These are phyloP conservation scores for Sitta europaea DNA, from an alignment of 2,113 vertebrate genomes.

Conservation along the genomic window DNA sequence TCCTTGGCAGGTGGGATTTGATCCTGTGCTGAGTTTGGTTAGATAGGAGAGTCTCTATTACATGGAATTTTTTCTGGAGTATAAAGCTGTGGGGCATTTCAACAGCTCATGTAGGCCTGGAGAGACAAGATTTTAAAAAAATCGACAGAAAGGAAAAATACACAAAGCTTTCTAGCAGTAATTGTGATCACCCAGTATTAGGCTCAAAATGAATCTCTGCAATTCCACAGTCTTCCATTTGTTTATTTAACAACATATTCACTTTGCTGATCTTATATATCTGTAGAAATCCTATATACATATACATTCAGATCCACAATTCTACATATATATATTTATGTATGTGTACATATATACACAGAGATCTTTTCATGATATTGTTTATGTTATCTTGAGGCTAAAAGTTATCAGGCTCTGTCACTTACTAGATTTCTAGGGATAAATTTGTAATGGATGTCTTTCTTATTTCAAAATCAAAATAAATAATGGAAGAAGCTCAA, in stretches of 20 bases:
- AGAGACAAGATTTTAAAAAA: neutral
- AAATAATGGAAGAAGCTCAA: neutral
- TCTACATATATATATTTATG: neutral
- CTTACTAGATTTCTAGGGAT: neutral
- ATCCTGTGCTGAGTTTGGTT: neutral
- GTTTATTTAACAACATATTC: neutral
- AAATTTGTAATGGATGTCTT: neutral
- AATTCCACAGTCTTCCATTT: neutral
- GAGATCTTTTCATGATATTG: neutral
- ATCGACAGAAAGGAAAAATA: neutral
- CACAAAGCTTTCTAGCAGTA: neutral
- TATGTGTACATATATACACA: neutral
- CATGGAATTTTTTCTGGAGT: neutral
- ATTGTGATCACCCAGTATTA: neutral
- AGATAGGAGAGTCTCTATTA: neutral
- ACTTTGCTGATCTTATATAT: neutral
- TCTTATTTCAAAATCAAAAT: conserved; percentile 10
- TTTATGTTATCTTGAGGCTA: neutral
- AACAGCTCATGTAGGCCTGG: neutral
- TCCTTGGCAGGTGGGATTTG: neutral
- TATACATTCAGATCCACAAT: neutral
- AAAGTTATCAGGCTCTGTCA: neutral
- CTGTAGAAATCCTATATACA: neutral
- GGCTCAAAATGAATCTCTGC: neutral
- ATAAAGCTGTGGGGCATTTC: neutral